Evolutionary conservation across 2,888 invertebrate species (phyloP).

Genomic region (Coelopa pilipes): DNA sequence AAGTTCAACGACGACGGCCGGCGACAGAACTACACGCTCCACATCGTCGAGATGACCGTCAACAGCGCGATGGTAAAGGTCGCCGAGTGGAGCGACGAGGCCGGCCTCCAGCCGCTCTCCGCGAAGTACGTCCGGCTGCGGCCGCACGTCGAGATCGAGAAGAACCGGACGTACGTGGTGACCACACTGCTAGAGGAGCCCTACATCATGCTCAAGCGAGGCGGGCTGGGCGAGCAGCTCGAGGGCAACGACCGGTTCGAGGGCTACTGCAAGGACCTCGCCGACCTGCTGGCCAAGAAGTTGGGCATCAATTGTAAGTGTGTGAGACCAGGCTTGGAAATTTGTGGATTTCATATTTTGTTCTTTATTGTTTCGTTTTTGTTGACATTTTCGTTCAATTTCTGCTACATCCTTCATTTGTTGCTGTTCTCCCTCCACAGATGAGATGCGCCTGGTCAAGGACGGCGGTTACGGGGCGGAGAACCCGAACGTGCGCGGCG

Average conservation of each 20-base stretch:
- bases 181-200: constrained; percentile 89
- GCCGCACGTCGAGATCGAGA: constrained; percentile 78
- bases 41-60: constrained; percentile 93
- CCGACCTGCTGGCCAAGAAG: constrained; percentile 81
- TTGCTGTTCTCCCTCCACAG: constrained; percentile 68
- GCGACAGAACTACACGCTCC: constrained; percentile 87
- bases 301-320: constrained; percentile 86
- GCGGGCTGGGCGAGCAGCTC: constrained; percentile 74
- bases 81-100: constrained; percentile 87
- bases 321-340: background rate
- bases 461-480: constrained; percentile 87
- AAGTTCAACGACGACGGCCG: constrained; percentile 91
- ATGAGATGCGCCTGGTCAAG: constrained; percentile 84
- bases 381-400: too few species aligned
- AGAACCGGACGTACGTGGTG: constrained; percentile 87
- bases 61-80: constrained; percentile 93
- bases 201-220: constrained; percentile 81
- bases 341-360: constrained; percentile 28
- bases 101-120: constrained; percentile 78
- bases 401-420: background rate
- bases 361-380: constrained; percentile 33
- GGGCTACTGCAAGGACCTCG: constrained; percentile 93
- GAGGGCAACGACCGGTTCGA: constrained; percentile 83
- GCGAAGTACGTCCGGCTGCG: constrained; percentile 80
- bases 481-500: constrained; percentile 77